A percentile compares a stretch with the other conserved stretches of the same genome.
phyloP scores from a whole-genome alignment of 2,113 vertebrate genomes.

The Pygoscelis antarcticus region DNA sequence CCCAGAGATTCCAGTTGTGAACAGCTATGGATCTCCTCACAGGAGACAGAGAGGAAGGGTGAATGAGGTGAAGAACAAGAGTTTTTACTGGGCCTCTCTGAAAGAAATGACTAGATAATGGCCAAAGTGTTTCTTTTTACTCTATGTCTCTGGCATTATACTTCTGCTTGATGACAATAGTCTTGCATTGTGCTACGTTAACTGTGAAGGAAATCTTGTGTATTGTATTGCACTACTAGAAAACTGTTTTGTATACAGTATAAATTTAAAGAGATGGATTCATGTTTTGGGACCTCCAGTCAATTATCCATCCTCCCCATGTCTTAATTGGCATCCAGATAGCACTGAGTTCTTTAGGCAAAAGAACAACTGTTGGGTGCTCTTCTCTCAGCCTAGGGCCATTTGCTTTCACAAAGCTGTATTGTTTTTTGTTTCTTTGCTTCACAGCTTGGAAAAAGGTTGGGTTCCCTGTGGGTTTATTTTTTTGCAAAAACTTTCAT shows the following conservation, averaged over 20 bases:
- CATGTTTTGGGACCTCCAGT: neutral
- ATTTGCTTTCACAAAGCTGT: neutral
- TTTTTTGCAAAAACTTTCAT: constrained; percentile 38
- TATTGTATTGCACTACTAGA: neutral
- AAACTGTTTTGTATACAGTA: neutral
- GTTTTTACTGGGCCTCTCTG: neutral
- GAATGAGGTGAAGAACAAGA: neutral
- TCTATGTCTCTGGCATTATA: neutral
- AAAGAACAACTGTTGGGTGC: neutral
- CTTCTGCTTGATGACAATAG: neutral
- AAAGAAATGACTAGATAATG: neutral
- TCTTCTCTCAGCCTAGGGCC: neutral
- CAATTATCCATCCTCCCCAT: neutral
- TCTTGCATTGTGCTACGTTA: neutral
- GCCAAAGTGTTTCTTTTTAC: neutral
- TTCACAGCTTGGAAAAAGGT: constrained; percentile 25
- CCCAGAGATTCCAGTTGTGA: neutral
- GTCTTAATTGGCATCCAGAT: neutral
- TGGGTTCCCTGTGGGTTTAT: neutral
- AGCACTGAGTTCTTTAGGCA: neutral
- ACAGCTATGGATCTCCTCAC: neutral
- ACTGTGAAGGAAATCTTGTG: neutral
- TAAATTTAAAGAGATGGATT: neutral
- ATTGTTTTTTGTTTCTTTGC: neutral
- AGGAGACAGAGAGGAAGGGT: neutral